Percentiles rank a stretch among this genome's conserved stretches.
These are phyloP conservation scores for Bicyclus anynana DNA, from an alignment of 1,140 invertebrate species.

Conservation along the genomic window DNA sequence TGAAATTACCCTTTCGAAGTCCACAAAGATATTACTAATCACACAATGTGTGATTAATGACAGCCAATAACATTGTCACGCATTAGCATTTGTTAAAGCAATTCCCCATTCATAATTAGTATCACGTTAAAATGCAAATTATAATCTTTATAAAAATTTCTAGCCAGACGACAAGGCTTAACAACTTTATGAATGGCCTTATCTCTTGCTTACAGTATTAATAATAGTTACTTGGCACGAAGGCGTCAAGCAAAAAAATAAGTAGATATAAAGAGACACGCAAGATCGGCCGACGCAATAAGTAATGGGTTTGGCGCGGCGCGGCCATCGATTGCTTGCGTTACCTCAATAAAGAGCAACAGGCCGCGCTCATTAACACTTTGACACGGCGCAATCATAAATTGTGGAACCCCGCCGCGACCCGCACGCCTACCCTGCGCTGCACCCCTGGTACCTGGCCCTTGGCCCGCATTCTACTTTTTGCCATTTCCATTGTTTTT, in stretches of 20 bases:
- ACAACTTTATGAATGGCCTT: slow-evolving; percentile 55
- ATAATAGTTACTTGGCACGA: slow-evolving; percentile 64
- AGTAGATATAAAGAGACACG: slow-evolving; percentile 59
- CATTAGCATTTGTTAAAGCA: neutral
- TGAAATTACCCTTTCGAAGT: neutral
- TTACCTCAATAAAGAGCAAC: slow-evolving; percentile 76
- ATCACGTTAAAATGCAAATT: slow-evolving; percentile 4
- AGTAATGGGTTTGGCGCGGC: slow-evolving; percentile 59
- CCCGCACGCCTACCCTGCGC: slow-evolving; percentile 54
- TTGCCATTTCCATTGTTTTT: slow-evolving; percentile 74
- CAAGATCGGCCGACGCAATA: slow-evolving; percentile 60
- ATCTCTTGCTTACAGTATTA: slow-evolving; percentile 47
- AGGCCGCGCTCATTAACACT: slow-evolving; percentile 73
- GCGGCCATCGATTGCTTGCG: slow-evolving; percentile 64
- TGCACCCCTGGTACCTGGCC: slow-evolving; percentile 49
- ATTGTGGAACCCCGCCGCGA: slow-evolving; percentile 66
- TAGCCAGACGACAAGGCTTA: slow-evolving; percentile 33
- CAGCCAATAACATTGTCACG: neutral
- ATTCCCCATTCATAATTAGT: slow-evolving; percentile 1
- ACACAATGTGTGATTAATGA: neutral
- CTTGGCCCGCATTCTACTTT: slow-evolving; percentile 62
- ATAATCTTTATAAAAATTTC: slow-evolving; percentile 8
- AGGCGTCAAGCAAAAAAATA: slow-evolving; percentile 52
- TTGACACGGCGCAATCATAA: slow-evolving; percentile 74
- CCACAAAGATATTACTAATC: neutral